phyloP scores from a whole-genome alignment of 1,140 invertebrate genomes.

The Alviniconcha marisindica region DNA sequence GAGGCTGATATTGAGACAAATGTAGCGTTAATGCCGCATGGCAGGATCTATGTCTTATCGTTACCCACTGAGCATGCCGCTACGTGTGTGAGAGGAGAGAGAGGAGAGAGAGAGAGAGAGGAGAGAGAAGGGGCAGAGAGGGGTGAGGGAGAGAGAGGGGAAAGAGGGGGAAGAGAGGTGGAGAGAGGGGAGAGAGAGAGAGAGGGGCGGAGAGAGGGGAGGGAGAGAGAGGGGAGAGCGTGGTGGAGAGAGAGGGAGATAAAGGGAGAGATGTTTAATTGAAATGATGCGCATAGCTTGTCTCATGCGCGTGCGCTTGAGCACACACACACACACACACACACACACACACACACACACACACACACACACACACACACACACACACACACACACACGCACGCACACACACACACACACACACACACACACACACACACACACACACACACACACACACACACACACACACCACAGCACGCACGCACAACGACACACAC shows the following conservation, averaged over 20 bases:
- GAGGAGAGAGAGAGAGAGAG: neutral
- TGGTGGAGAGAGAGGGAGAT: neutral
- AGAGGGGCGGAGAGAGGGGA: neutral
- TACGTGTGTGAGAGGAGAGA: neutral
- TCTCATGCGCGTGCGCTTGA: too few species aligned
- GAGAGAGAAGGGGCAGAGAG: neutral
- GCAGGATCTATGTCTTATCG: too few species aligned
- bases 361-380: neutral
- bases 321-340: too few species aligned
- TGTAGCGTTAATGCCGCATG: too few species aligned
- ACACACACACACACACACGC: neutral
- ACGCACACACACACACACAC: neutral
- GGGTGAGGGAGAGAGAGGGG: neutral
- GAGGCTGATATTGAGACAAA: too few species aligned
- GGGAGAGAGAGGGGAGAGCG: neutral
- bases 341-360: neutral
- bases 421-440: slow-evolving; percentile 2
- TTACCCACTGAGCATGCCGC: too few species aligned
- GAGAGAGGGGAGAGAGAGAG: neutral
- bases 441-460: neutral
- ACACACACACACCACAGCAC: neutral
- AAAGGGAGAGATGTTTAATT: too few species aligned
- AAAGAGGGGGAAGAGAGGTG: neutral
- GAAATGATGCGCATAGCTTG: too few species aligned
- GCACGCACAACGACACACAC: neutral